Base-by-base conservation (phyloP, 1,140 invertebrate species). In the Orchestia grillus region DNA sequence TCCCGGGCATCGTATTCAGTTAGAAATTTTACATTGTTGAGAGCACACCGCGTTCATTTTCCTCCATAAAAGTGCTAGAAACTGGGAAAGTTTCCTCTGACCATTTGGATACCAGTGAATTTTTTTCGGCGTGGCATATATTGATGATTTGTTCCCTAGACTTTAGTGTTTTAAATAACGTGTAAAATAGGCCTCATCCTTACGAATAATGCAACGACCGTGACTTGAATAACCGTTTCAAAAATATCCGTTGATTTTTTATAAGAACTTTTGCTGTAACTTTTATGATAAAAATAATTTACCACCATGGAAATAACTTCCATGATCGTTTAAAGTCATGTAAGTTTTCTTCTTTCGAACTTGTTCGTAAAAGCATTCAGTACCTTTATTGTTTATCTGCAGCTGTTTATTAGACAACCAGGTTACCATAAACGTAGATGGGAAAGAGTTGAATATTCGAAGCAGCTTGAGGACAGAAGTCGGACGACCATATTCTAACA, bases 21-120 rank as follows among this genome's bases (percentile, higher is more conserved):
- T 45, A n/a, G 92, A 94, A 94, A 47, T 45, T 94, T 94, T 44
- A 47, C 92, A 94, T 94, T 94, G 92, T 45, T 45, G 41, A 45
- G 92, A n/a, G 44, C 43, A 45, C 92, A 94, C 92, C 41, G 41
- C 28, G 88, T 44, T 41, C 88, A 42, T 41, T 44, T 90, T 15
- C 41, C 88, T 90, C 88, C n/a, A 90, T 90, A 42, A 90, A 90
- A 42, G 88, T 90, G 88, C 88, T 41, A 90, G 15, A 42, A 41
- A 42, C 4, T 90, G 88, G 4, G 15, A 90, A 90, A 28, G 88
- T 90, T 42, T 42, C 41, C 6, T 90, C 28, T 19, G 62, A 36
- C 36, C 62, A 42, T 42, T 90, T 42, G 43, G 36, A 42, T 42
- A 90, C 42, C 11, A 42, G 88, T 4, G 41, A 41, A 23, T 15